Base-by-base conservation (phyloP, 2,797 vertebrate genomes). In the Ctenochaetus hawaiiensis region DNA sequence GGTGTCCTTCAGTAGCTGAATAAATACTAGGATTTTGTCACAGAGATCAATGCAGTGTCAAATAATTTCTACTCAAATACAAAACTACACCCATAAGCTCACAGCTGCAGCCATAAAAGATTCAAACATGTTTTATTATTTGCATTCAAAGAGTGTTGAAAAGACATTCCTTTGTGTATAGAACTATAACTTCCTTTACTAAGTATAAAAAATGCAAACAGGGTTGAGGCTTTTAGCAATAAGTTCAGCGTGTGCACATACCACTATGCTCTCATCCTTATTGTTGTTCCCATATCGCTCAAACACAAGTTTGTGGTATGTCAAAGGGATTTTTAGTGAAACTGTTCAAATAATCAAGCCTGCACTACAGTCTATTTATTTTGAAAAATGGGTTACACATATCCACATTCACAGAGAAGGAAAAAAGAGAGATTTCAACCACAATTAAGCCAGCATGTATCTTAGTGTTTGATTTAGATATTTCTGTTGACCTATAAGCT, bases 131-230 rank as follows among this genome's bases (percentile, higher is more conserved):
- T 49, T 65, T 44, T 14, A 1, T 2, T 68, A 30, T 74, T 71
- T 54, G 2, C 23, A 54, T 13, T 20, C 4, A 30, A 41, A 45
- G 5, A n/a, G 56, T 75, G 58, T 58, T 61, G 45, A 22, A 49
- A 17, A 34, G 30, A 34, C 22, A 26, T 30, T 30, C 8, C 43
- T 17, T 34, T 34, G 30, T 34, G 30, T 34, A 7, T 34, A 34
- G 30, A 34, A 34, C 30, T 34, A 34, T 34, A 7, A 34, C 30
- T 34, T 34, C 30, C 30, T 7, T 6, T 49, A 30, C 10, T 26
- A 75, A 67, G 76, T 34, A 62, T 2, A 60, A n/a, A 16, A 49
- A 13, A 51, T 64, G n/a, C 56, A 75, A 65, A 43, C 68, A 51
- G 2, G 12, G 62, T 18, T 3, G 14, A 72, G 20, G 48, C 52